Percentiles rank a stretch among this genome's conserved stretches.
Evolutionary conservation across 2,888 invertebrate genomes (phyloP).

Genomic region (Orchesella flavescens): DNA sequence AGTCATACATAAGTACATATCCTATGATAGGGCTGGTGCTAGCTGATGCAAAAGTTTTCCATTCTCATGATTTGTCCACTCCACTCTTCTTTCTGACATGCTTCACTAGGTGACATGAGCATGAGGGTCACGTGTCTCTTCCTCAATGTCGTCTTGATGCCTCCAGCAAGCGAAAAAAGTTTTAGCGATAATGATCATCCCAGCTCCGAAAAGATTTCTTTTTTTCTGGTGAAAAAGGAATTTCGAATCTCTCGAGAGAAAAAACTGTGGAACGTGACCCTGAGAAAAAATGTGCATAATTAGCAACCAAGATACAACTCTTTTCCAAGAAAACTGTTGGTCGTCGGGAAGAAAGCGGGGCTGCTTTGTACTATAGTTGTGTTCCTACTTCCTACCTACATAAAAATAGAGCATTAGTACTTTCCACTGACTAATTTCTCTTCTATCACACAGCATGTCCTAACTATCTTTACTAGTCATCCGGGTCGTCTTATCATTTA

Average conservation of each 20-base stretch:
- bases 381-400: neutral
- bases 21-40: too few relatives aligned
- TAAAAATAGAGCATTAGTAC: neutral
- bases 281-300: neutral
- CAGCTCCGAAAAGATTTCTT: too few relatives aligned
- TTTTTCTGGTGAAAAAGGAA: too few relatives aligned
- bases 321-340: too few relatives aligned
- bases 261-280: neutral
- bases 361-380: too few relatives aligned
- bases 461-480: neutral
- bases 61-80: conserved; percentile 21
- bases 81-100: neutral
- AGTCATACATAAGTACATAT: too few relatives aligned
- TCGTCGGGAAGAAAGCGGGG: too few relatives aligned
- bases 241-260: neutral
- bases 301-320: too few relatives aligned
- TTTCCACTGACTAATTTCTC: neutral
- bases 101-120: conserved; percentile 13
- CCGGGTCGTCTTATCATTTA: neutral
- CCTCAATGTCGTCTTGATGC: conserved; percentile 30
- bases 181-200: conserved; percentile 21
- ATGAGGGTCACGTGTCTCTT: conserved; percentile 49
- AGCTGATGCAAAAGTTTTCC: conserved; percentile 6
- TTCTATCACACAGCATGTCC: neutral
- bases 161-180: conserved; percentile 22